A percentile compares a stretch with the other conserved stretches of the same genome.
These are phyloP conservation scores for Procavia capensis DNA, from an alignment of 2,113 vertebrate species.

Conservation along the genomic window DNA sequence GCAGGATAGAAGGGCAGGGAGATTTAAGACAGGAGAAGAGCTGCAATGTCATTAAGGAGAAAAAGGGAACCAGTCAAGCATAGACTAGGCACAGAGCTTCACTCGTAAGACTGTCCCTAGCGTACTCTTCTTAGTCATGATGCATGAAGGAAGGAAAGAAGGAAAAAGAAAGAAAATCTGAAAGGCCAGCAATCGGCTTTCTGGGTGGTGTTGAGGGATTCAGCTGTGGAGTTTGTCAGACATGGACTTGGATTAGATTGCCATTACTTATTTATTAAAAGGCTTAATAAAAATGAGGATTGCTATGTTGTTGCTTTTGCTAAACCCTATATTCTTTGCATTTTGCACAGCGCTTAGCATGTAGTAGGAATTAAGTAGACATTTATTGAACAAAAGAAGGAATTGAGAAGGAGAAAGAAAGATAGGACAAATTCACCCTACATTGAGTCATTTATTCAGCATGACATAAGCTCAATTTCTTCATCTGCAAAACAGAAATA, in stretches of 20 bases:
- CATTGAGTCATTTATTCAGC: not conserved
- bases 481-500: not conserved
- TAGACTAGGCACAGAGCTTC: not conserved
- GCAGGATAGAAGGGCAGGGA: rapidly evolving
- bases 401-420: not conserved
- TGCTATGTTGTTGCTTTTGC: not conserved
- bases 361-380: not conserved
- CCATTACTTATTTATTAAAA: not conserved
- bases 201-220: not conserved
- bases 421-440: not conserved
- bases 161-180: not conserved
- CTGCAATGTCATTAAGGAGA: not conserved
- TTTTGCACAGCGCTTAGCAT: not conserved
- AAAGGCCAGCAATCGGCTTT: not conserved
- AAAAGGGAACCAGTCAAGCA: not conserved
- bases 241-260: not conserved
- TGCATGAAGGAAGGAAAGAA: not conserved
- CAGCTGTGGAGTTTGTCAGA: not conserved
- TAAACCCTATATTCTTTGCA: not conserved
- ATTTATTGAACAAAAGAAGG: not conserved
- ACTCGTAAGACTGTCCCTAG: not conserved
- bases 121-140: not conserved
- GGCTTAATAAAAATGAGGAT: not conserved
- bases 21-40: not conserved
- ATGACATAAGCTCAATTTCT: conserved; percentile 1